Evolutionary conservation across 2,113 vertebrate genomes (phyloP).

Genomic region (Cichladusa arquata): DNA sequence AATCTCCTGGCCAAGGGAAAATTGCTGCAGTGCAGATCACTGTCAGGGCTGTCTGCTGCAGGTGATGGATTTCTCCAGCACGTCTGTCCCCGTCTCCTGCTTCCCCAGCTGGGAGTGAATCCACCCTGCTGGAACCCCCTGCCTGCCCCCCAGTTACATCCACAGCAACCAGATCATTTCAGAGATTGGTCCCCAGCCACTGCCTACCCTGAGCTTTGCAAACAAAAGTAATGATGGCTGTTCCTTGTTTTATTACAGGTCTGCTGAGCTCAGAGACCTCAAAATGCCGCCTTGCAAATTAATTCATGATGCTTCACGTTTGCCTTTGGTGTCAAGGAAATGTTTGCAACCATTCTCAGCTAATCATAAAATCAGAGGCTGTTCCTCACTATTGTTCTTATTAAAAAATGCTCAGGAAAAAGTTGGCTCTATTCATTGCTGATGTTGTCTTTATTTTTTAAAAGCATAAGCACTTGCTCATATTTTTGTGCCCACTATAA

Average conservation of each 20-base stretch:
- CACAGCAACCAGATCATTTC: not conserved
- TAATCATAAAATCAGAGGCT: constrained; percentile 17
- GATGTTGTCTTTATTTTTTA: constrained; percentile 8
- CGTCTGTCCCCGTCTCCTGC: not conserved
- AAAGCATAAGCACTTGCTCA: not conserved
- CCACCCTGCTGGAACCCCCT: not conserved
- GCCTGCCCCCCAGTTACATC: not conserved
- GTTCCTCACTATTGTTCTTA: constrained; percentile 6
- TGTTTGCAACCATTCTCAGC: not conserved
- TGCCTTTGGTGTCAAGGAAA: constrained; percentile 13
- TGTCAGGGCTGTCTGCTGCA: constrained; percentile 31
- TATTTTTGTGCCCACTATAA: not conserved
- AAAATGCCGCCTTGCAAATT: constrained; percentile 46
- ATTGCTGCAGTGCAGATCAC: not conserved
- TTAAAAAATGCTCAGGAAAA: not conserved
- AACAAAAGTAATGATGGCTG: constrained; percentile 17
- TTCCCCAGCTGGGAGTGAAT: not conserved
- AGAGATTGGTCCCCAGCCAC: constrained; percentile 16
- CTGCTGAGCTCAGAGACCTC: constrained; percentile 38
- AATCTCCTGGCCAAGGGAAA: not conserved
- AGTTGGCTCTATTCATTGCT: not conserved
- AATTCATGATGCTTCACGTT: not conserved
- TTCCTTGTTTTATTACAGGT: not conserved
- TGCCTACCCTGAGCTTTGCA: constrained; percentile 12
- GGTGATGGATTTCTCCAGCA: not conserved